Evolutionary conservation across 2,797 vertebrate genomes (phyloP).

Genomic region (Darevskia nairensis): DNA sequence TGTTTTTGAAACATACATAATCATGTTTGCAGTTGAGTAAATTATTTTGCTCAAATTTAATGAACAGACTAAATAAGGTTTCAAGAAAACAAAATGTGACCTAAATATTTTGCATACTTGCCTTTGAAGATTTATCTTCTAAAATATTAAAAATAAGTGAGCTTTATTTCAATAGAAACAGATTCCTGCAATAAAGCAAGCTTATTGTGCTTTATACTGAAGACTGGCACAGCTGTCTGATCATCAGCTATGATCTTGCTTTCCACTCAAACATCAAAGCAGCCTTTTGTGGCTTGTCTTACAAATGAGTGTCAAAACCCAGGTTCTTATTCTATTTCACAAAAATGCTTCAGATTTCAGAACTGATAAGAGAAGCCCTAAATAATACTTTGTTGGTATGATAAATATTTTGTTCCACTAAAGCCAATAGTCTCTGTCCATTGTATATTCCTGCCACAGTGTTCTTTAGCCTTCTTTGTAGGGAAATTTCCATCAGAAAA

Average conservation of each 20-base stretch:
- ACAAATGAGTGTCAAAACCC: conserved; percentile 68
- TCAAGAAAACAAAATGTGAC: conserved; percentile 24
- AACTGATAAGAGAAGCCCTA: conserved; percentile 44
- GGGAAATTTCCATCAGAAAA: conserved; percentile 15
- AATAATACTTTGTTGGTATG: background rate
- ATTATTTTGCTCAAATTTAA: conserved; percentile 3
- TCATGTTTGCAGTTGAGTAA: background rate
- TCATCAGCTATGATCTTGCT: conserved; percentile 72
- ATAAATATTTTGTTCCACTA: background rate
- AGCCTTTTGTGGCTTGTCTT: conserved; percentile 67
- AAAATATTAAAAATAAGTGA: conserved; percentile 66
- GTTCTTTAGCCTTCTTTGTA: background rate
- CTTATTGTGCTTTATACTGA: conserved; percentile 68
- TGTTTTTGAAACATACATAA: background rate
- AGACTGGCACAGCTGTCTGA: conserved; percentile 71
- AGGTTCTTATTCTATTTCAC: conserved; percentile 54
- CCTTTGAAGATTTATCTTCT: conserved; percentile 31
- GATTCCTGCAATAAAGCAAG: conserved; percentile 61
- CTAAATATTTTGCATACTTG: conserved; percentile 38
- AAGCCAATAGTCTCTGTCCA: background rate
- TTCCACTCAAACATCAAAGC: conserved; percentile 76
- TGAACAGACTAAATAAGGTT: background rate
- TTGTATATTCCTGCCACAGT: background rate
- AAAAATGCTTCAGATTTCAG: conserved; percentile 50
- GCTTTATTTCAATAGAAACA: conserved; percentile 66